Conservation (phyloP, 2,113 vertebrate genomes). For the Polyodon spathula region DNA sequence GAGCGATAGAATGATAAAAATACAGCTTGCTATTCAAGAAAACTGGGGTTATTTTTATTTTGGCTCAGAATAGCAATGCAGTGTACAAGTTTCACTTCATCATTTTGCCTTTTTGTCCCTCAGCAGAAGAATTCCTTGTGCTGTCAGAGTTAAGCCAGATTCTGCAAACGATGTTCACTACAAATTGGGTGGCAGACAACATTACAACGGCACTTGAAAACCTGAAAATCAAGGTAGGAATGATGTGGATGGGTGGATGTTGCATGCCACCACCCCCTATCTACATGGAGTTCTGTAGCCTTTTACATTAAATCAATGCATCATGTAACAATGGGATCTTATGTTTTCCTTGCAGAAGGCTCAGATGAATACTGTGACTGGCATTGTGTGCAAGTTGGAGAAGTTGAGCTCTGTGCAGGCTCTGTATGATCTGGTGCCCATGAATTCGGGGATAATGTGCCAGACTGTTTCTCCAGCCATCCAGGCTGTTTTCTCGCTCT, state of each 20-base stretch:
- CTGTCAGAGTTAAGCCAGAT: constrained; percentile 31
- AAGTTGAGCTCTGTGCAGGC: constrained; percentile 16
- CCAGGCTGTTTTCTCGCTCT: constrained; percentile 25
- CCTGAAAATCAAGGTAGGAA: constrained; percentile 42
- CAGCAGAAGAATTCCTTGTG: constrained; percentile 40
- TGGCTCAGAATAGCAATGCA: too few relatives aligned
- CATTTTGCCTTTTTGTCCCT: constrained; percentile 10
- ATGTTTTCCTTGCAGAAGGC: too few relatives aligned
- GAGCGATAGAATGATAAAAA: too few relatives aligned
- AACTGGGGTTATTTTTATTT: too few relatives aligned
- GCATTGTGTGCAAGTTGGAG: constrained; percentile 51
- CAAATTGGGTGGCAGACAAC: constrained; percentile 25
- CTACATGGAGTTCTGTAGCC: neutral
- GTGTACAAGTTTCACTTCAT: neutral
- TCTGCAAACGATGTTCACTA: constrained; percentile 26
- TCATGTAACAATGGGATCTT: too few relatives aligned
- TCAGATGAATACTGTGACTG: too few relatives aligned
- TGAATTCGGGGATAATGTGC: constrained; percentile 46
- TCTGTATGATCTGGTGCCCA: constrained; percentile 24
- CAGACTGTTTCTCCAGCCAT: constrained; percentile 29
- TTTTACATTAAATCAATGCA: too few relatives aligned
- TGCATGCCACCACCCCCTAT: neutral
- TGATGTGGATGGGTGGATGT: neutral
- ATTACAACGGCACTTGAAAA: constrained; percentile 23
- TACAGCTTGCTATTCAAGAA: too few relatives aligned